Conservation (phyloP, 2,113 vertebrate species). For the Upupa epops region DNA sequence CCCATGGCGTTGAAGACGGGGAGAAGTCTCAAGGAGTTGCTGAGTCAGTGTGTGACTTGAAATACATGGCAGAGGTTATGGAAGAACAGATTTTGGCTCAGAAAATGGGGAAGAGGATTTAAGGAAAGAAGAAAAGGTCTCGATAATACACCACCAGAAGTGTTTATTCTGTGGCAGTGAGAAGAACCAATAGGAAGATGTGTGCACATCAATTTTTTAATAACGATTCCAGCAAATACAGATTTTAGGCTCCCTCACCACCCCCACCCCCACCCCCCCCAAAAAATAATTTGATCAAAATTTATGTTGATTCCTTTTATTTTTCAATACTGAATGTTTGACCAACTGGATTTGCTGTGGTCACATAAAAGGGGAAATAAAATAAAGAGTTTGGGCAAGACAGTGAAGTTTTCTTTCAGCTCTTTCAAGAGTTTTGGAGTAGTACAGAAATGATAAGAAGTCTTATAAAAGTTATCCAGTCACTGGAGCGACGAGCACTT, state of each 20-base stretch:
- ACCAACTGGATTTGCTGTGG: not conserved
- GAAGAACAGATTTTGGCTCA: not conserved
- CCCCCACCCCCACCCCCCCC: not conserved
- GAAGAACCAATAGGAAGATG: not conserved
- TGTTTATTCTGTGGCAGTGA: constrained; percentile 62
- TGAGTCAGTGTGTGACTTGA: not conserved
- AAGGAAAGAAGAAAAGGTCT: not conserved
- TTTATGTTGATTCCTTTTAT: not conserved
- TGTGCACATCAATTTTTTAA: constrained; percentile 17
- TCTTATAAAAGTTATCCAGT: constrained; percentile 29
- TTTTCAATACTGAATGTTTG: not conserved
- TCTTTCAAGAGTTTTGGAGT: not conserved
- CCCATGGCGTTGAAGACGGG: accelerated
- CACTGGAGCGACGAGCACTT: not conserved
- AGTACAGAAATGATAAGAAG: not conserved
- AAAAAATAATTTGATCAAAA: constrained; percentile 35
- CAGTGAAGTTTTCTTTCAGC: not conserved
- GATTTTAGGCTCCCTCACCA: not conserved
- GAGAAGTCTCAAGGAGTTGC: not conserved
- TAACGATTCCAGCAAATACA: constrained; percentile 54
- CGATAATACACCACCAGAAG: not conserved
- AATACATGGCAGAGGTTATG: not conserved
- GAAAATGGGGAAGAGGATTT: not conserved
- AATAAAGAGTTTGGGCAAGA: not conserved
- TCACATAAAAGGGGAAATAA: not conserved